phyloP scores from a whole-genome alignment of 1,140 invertebrate species.

The Ceratitis capitata region DNA sequence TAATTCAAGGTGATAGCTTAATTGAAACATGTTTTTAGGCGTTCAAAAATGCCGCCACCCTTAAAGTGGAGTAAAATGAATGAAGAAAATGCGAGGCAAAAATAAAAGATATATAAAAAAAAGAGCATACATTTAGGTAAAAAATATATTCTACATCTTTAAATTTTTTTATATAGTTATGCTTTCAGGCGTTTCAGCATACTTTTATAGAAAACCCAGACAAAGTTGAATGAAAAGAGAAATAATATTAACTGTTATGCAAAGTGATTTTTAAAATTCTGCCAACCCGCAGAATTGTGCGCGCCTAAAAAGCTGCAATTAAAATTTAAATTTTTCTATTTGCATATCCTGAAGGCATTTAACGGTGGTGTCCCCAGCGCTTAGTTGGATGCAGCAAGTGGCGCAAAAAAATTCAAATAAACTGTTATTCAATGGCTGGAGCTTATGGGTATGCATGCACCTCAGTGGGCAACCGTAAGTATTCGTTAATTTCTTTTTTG shows the following conservation, averaged over 20 bases:
- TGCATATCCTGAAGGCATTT: neutral
- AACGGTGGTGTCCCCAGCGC: neutral
- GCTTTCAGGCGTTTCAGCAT: neutral
- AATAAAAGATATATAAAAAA: neutral
- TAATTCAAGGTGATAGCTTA: slow-evolving; percentile 65
- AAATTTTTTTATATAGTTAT: neutral
- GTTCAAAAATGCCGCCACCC: slow-evolving; percentile 46
- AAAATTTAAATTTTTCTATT: slow-evolving; percentile 40
- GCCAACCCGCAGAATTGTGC: neutral
- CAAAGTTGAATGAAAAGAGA: no score
- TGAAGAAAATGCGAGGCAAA: neutral
- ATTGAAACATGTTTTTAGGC: slow-evolving; percentile 65
- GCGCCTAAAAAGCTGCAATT: slow-evolving; percentile 39
- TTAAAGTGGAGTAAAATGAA: neutral
- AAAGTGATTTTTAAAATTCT: slow-evolving; percentile 40
- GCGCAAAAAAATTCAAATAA: neutral
- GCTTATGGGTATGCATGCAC: neutral
- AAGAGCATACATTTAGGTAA: neutral
- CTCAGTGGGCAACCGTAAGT: neutral
- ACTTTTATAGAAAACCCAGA: neutral
- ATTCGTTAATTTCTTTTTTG: neutral
- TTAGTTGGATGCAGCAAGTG: neutral
- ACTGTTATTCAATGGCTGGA: neutral
- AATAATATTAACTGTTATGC: neutral
- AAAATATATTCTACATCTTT: neutral